Conservation (phyloP, 2,113 vertebrate species). For the Lutjanus erythropterus region DNA sequence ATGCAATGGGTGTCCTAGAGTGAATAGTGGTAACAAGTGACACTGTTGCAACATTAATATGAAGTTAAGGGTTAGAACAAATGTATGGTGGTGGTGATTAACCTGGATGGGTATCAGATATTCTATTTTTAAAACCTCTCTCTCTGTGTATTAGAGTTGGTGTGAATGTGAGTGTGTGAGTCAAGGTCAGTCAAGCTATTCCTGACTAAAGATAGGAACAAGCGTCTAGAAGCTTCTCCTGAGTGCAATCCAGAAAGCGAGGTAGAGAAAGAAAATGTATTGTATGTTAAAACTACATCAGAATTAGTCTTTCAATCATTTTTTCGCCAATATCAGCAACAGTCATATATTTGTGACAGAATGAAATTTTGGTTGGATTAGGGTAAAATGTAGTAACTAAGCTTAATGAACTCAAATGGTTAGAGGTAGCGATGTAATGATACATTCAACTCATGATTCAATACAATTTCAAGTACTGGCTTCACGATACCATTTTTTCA, state of each 20-base stretch:
- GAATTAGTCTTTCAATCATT: neutral
- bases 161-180: slow-evolving; percentile 15
- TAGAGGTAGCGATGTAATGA: no score
- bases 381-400: no score
- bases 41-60: neutral
- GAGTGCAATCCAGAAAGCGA: neutral
- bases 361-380: neutral
- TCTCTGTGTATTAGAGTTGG: slow-evolving; percentile 4
- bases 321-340: no score
- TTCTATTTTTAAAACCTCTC: slow-evolving; percentile 17
- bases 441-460: no score
- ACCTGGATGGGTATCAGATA: neutral
- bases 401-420: neutral
- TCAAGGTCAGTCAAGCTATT: slow-evolving; percentile 15
- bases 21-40: neutral
- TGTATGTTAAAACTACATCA: neutral
- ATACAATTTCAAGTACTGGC: no score
- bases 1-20: neutral
- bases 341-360: no score
- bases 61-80: neutral
- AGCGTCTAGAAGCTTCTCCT: neutral
- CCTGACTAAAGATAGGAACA: neutral
- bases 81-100: neutral
- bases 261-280: neutral
- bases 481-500: no score